These are phyloP conservation scores for Odontomyia ornata DNA, from an alignment of 2,888 invertebrate genomes.

Conservation along the genomic window DNA sequence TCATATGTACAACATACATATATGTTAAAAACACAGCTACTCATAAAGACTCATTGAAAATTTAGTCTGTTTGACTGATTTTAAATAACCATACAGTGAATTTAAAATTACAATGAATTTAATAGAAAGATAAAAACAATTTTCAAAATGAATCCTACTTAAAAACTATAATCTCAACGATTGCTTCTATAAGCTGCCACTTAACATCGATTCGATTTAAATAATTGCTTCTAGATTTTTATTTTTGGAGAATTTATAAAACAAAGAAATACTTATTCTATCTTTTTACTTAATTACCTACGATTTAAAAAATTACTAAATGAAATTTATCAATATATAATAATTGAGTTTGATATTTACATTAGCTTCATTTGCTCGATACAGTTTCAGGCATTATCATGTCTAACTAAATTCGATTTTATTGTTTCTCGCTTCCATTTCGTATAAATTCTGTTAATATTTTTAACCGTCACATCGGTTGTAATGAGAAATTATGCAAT, in stretches of 20 bases:
- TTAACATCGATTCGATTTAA: not conserved
- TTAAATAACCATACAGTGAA: not conserved
- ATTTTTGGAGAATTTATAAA: not conserved
- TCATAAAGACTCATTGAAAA: constrained; percentile 2
- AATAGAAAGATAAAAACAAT: not conserved
- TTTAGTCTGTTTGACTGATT: not conserved
- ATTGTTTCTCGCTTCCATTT: not conserved
- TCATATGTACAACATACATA: constrained; percentile 29
- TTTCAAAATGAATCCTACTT: constrained; percentile 26
- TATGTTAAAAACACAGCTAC: constrained; percentile 35
- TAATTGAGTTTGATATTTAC: constrained; percentile 23
- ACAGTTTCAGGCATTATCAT: constrained; percentile 13
- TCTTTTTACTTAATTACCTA: not conserved
- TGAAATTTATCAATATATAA: not conserved
- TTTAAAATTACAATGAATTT: constrained; percentile 1
- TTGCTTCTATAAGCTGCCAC: constrained; percentile 11
- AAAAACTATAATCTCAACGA: constrained; percentile 39
- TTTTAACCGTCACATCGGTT: too few species aligned
- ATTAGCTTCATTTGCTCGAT: not conserved
- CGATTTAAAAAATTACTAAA: not conserved
- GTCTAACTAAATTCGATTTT: constrained; percentile 34
- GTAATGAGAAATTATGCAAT: too few species aligned
- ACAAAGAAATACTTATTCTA: not conserved
- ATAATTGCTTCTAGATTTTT: not conserved
- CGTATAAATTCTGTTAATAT: not conserved